phyloP scores from a whole-genome alignment of 2,797 vertebrate genomes.

The Meriones psammophilus region DNA sequence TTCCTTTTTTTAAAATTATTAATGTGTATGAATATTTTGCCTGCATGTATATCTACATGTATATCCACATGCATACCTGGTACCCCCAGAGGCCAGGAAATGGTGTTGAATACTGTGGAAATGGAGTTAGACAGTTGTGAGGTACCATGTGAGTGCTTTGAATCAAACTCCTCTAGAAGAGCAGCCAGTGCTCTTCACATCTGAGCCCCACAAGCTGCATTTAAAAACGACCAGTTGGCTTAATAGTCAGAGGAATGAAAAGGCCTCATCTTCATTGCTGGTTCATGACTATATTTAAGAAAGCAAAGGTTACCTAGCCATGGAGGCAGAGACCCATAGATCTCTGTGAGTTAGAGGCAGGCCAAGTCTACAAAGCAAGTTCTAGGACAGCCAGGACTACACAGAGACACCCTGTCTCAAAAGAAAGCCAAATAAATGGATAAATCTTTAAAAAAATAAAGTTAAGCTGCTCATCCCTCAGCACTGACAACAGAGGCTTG shows the following conservation, averaged over 20 bases:
- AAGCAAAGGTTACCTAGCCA: neutral
- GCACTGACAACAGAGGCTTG: neutral
- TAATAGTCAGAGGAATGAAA: constrained; percentile 11
- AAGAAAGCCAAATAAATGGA: neutral
- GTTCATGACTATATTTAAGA: constrained; percentile 35
- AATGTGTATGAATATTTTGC: neutral
- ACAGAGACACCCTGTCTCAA: neutral
- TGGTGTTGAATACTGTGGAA: neutral
- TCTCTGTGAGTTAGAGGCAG: neutral
- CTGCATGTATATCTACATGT: neutral
- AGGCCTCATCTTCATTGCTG: constrained; percentile 7
- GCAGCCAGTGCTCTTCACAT: neutral
- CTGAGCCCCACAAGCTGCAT: neutral
- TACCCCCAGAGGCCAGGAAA: neutral
- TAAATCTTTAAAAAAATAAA: neutral
- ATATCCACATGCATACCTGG: neutral
- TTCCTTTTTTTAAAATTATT: neutral
- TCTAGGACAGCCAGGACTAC: neutral
- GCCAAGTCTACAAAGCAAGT: neutral
- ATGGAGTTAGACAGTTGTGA: neutral
- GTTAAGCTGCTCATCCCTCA: neutral
- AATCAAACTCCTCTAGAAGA: neutral
- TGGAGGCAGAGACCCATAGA: neutral
- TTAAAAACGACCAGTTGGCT: neutral
- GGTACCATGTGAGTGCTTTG: neutral